These are phyloP conservation scores for Rhorus exstirpatorius DNA, from an alignment of 2,888 invertebrate species.

Conservation along the genomic window DNA sequence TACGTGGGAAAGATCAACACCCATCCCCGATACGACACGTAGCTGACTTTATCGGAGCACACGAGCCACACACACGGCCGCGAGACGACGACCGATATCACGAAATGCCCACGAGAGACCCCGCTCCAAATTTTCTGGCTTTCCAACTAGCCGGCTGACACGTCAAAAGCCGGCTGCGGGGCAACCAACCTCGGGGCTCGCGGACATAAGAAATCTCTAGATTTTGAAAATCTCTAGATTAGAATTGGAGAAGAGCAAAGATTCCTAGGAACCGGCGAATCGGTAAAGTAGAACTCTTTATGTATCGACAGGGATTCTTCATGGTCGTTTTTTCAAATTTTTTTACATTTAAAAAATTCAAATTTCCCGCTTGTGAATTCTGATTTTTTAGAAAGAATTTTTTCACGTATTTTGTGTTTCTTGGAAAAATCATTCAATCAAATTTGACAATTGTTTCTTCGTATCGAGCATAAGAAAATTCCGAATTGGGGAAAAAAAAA, in stretches of 20 bases:
- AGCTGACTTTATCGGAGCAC: constrained; percentile 64
- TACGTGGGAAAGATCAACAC: constrained; percentile 30
- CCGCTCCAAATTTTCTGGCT: constrained; percentile 26
- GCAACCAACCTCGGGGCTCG: constrained; percentile 13
- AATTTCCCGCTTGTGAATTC: too few relatives aligned
- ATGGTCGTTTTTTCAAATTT: too few relatives aligned
- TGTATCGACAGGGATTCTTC: too few relatives aligned
- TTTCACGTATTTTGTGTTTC: too few relatives aligned
- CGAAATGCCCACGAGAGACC: constrained; percentile 54
- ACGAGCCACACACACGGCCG: constrained; percentile 44
- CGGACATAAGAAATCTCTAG: constrained; percentile 11
- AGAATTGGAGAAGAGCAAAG: not conserved
- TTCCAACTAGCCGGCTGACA: constrained; percentile 72
- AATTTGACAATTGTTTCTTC: too few relatives aligned
- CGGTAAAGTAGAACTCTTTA: not conserved
- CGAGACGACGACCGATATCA: constrained; percentile 59
- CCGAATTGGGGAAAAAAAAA: too few relatives aligned
- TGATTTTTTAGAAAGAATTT: too few relatives aligned
- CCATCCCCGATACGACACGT: constrained; percentile 63
- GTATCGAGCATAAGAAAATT: too few relatives aligned
- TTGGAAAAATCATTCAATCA: too few relatives aligned
- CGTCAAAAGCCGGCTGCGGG: constrained; percentile 73
- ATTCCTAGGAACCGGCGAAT: not conserved
- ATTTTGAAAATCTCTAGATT: too few relatives aligned
- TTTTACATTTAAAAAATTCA: too few relatives aligned